Conservation (phyloP, 2,797 vertebrate species). For the Xenopus petersii region DNA sequence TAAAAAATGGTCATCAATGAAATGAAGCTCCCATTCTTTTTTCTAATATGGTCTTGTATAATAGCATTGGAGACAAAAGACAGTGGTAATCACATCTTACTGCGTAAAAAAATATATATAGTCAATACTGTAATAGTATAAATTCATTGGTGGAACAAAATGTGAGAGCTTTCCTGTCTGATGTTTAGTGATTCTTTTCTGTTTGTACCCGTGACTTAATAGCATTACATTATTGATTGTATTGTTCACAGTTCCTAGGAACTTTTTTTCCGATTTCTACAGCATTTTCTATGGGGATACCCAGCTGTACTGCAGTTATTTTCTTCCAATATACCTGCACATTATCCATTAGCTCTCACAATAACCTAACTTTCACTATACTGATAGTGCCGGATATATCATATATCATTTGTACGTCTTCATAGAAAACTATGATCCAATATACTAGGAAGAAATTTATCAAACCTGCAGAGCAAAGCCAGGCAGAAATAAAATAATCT, state of each 20-base stretch:
- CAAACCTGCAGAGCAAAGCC: not conserved
- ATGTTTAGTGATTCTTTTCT: slow-evolving; percentile 45
- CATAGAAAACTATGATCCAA: not conserved
- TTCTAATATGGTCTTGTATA: slow-evolving; percentile 26
- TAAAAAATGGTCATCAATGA: slow-evolving; percentile 14
- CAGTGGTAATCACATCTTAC: slow-evolving; percentile 43
- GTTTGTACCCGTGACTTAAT: slow-evolving; percentile 44
- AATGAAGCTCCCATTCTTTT: slow-evolving; percentile 28
- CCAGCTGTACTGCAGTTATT: slow-evolving; percentile 8
- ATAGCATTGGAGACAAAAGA: slow-evolving; percentile 35
- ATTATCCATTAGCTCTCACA: slow-evolving; percentile 11
- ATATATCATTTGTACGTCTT: not conserved
- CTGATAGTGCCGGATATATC: not conserved
- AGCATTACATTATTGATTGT: slow-evolving; percentile 46
- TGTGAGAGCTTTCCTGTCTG: slow-evolving; percentile 37
- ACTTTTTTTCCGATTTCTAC: slow-evolving; percentile 9
- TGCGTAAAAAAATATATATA: slow-evolving; percentile 33
- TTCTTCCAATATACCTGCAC: not conserved
- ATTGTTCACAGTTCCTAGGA: slow-evolving; percentile 37
- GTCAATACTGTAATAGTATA: slow-evolving; percentile 48
- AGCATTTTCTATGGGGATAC: slow-evolving; percentile 25
- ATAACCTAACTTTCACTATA: not conserved
- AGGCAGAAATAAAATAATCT: not conserved
- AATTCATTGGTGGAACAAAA: slow-evolving; percentile 47
- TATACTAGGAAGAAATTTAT: not conserved